These are phyloP conservation scores for Sakesphorus luctuosus DNA, from an alignment of 2,113 vertebrate genomes.

Conservation along the genomic window DNA sequence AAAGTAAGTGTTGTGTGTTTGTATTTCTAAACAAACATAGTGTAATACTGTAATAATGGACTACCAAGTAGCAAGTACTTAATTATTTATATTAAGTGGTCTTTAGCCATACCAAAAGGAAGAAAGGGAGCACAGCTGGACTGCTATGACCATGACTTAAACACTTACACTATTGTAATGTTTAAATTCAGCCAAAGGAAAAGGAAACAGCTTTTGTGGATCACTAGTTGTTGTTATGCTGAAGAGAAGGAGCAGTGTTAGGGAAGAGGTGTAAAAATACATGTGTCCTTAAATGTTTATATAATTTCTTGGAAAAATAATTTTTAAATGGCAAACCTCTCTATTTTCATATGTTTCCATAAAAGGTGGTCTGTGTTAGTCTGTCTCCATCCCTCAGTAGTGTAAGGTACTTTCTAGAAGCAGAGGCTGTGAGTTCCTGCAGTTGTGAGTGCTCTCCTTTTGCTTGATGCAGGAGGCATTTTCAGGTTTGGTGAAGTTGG, in stretches of 20 bases:
- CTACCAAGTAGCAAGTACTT: slow-evolving; percentile 5
- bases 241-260: background rate
- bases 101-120: background rate
- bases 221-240: background rate
- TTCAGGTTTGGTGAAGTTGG: background rate
- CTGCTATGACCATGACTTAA: background rate
- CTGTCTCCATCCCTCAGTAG: background rate
- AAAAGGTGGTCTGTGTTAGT: background rate
- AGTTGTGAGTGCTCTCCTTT: background rate
- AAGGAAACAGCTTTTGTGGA: background rate
- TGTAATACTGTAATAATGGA: slow-evolving; percentile 4
- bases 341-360: background rate
- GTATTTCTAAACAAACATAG: background rate
- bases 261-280: background rate
- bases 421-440: background rate
- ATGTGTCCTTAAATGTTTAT: background rate
- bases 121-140: background rate
- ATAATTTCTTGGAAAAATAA: background rate
- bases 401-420: background rate
- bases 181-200: slow-evolving; percentile 23
- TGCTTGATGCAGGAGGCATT: background rate
- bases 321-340: background rate
- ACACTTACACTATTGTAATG: background rate
- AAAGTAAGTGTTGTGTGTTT: slow-evolving; percentile 55
- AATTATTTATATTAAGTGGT: background rate